Base-by-base conservation (phyloP, 2,797 vertebrate genomes). In the Scolopax rusticola region DNA sequence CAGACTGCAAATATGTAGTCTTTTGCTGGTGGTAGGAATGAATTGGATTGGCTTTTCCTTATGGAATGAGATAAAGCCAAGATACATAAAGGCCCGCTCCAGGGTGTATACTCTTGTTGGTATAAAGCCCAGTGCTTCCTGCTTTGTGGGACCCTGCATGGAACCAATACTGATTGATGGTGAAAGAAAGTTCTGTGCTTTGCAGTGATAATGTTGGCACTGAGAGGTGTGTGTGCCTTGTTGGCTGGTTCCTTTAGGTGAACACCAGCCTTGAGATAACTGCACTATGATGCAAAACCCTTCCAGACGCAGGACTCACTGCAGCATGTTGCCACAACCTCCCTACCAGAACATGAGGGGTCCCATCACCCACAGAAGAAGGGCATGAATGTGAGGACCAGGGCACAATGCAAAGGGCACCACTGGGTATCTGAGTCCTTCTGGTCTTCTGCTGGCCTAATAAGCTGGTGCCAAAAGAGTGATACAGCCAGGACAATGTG, bases 21-120 rank as follows among this genome's bases (percentile, higher is more conserved):
- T 68, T 23, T 93, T 20, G 15, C 20, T 67, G 60, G 30, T 70
- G 27, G 33, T 63, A 21, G 61, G 38, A 89, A 74, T 32, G 12
- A 73, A 13, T 23, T 43, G 28, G 47, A 33, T 56, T 81, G 32
- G 7, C 27, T 69, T 64, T 68, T 61, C 24, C 56, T 57, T 27
- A 12, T 38, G 54, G 28, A 90, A 59, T 9, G 23, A 60, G 41
- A 61, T 10, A 43, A 69, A 81, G 77, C 11, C 16, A 75, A 36
- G 54, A 59, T 45, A 32, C 27, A 30, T 57, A n/a, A 87, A 67
- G 15, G 40, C n/a, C 9, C 9, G 54, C 7, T 19, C 25, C 27
- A 20, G 20, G 36, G 50, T 2, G 2, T 16, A 1, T 5, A 2
- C n/a, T 32, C 33, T 60, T 9, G 17, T 21, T 41, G 19, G 27